A percentile compares a stretch with the other conserved stretches of the same genome.
Conservation (phyloP, 2,113 vertebrate species). For the Sialia sialis region DNA sequence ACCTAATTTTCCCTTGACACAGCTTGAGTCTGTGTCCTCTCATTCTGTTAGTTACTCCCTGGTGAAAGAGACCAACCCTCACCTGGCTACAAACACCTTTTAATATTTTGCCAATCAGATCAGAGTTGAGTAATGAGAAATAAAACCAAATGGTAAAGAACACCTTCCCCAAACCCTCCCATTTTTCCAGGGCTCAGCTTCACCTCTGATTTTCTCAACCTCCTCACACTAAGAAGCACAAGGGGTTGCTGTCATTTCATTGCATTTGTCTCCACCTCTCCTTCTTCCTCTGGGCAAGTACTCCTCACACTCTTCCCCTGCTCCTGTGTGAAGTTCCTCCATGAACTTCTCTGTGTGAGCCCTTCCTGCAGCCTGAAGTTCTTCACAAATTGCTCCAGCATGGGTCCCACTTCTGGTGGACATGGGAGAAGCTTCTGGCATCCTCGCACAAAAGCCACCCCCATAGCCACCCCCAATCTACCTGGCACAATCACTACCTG, state of each 20-base stretch:
- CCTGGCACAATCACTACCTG: background rate
- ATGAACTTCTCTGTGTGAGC: background rate
- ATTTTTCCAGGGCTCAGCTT: background rate
- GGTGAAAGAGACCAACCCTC: too few relatives aligned
- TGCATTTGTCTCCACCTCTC: background rate
- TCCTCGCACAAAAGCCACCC: background rate
- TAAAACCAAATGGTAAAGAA: background rate
- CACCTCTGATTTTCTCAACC: background rate
- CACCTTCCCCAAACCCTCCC: fast-evolving
- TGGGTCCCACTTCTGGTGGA: background rate
- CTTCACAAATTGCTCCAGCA: background rate
- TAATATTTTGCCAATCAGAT: background rate
- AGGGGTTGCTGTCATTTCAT: fast-evolving
- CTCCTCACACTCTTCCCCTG: background rate
- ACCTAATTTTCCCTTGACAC: too few relatives aligned
- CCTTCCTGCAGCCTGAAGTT: background rate
- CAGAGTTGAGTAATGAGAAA: background rate
- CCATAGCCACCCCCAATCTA: too few relatives aligned
- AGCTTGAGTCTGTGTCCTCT: too few relatives aligned
- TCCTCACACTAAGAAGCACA: fast-evolving
- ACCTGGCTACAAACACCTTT: too few relatives aligned
- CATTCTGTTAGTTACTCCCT: too few relatives aligned
- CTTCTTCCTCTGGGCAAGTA: fast-evolving
- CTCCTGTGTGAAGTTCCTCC: background rate
- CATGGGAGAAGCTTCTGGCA: background rate